These are phyloP conservation scores for Lepidochrysops patricia DNA, from an alignment of 2,888 invertebrate genomes.

Conservation along the genomic window DNA sequence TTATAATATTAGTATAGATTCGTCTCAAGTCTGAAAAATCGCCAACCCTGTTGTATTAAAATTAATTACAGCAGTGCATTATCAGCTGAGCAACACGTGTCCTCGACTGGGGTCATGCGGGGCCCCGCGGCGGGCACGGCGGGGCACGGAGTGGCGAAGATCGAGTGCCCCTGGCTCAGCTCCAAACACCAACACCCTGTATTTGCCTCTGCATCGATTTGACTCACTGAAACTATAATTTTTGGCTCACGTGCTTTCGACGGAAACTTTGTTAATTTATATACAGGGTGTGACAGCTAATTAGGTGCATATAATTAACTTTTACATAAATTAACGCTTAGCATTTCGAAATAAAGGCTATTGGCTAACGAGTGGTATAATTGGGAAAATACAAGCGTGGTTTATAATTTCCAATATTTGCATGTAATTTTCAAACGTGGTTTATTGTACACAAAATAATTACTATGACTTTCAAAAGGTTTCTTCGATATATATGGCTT, in stretches of 20 bases:
- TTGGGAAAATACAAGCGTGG: neutral
- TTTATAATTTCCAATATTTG: too few species aligned
- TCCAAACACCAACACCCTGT: conserved; percentile 47
- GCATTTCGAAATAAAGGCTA: neutral
- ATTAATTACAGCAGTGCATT: conserved; percentile 16
- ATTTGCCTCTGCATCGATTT: conserved; percentile 59
- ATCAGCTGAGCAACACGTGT: conserved; percentile 19
- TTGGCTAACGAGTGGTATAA: neutral
- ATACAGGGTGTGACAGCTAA: conserved; percentile 2
- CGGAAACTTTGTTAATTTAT: conserved; percentile 20
- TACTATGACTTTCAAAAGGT: too few species aligned
- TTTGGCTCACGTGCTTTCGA: conserved; percentile 25
- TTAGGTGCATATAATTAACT: neutral
- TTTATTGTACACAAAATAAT: too few species aligned
- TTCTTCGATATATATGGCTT: too few species aligned
- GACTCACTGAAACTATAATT: conserved; percentile 46
- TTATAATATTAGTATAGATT: too few species aligned
- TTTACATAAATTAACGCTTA: neutral
- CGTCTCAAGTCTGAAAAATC: neutral
- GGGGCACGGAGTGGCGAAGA: conserved; percentile 30
- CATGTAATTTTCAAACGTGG: too few species aligned
- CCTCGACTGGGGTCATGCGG: conserved; percentile 18
- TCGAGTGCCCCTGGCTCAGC: conserved; percentile 50
- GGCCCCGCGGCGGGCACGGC: conserved; percentile 22
- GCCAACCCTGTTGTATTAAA: conserved; percentile 1